Conservation (phyloP, 1,140 invertebrate genomes). For the Pogonognathellus flavescens region DNA sequence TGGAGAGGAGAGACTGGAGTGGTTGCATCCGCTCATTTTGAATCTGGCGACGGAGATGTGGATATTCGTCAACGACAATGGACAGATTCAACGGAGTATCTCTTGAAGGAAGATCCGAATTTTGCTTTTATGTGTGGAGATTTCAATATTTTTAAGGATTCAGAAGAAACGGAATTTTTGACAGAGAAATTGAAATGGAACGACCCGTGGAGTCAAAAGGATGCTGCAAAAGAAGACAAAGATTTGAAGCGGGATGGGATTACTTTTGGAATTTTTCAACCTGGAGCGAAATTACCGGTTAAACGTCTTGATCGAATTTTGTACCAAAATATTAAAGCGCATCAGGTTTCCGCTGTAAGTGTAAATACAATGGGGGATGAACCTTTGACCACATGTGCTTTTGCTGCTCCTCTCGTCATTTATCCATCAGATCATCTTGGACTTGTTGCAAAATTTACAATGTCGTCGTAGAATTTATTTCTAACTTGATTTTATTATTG, state of each 20-base stretch:
- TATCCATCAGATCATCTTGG: neutral
- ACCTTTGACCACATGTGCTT: neutral
- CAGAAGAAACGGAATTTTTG: neutral
- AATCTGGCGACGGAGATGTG: neutral
- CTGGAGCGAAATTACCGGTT: neutral
- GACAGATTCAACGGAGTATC: neutral
- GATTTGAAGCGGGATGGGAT: neutral
- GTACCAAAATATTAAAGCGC: neutral
- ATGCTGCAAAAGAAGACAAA: neutral
- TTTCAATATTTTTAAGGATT: neutral
- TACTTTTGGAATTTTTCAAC: neutral
- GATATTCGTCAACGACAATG: neutral
- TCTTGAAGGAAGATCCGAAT: neutral
- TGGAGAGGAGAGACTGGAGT: neutral
- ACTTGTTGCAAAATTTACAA: neutral
- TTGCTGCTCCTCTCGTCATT: neutral
- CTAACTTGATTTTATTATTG: too few species aligned
- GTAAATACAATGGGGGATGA: neutral
- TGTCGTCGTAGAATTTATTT: too few species aligned
- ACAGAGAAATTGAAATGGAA: neutral
- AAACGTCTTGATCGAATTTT: neutral
- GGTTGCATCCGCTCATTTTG: neutral
- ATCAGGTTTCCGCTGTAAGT: neutral
- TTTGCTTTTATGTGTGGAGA: neutral
- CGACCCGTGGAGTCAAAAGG: neutral